A percentile compares a stretch with the other conserved stretches of the same genome.
phyloP scores from a whole-genome alignment of 2,113 vertebrate species.

The Gopherus evgoodei region DNA sequence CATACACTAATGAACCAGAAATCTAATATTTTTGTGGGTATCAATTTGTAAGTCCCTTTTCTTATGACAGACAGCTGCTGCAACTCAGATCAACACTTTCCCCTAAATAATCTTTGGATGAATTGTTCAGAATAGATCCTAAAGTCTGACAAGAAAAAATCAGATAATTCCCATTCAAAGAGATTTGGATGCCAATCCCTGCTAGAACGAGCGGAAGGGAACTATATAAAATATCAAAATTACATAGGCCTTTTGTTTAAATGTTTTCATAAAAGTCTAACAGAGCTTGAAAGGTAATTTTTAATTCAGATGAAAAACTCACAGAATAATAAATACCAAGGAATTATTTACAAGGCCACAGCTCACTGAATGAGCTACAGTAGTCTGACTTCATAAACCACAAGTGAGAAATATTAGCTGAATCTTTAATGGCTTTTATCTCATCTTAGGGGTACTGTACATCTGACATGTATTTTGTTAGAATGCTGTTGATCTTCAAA shows the following conservation, averaged over 20 bases:
- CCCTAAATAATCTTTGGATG: background rate
- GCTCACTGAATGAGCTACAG: background rate
- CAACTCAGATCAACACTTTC: conserved; percentile 1
- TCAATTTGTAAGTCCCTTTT: background rate
- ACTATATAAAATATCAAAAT: conserved; percentile 41
- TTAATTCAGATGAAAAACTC: conserved; percentile 27
- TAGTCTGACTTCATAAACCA: conserved; percentile 42
- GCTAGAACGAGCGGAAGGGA: conserved; percentile 9
- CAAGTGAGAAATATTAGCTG: conserved; percentile 6
- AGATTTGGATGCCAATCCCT: background rate
- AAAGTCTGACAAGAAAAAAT: background rate
- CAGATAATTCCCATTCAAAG: background rate
- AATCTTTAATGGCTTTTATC: conserved; percentile 32
- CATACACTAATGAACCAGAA: background rate
- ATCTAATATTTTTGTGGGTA: rapidly evolving
- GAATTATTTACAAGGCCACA: conserved; percentile 49
- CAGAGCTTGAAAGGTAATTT: conserved; percentile 38
- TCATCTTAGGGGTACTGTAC: conserved; percentile 12
- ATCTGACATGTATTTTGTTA: conserved; percentile 13
- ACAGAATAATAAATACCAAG: conserved; percentile 44
- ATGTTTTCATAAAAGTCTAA: conserved; percentile 42
- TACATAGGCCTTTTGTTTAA: background rate
- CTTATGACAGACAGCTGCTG: background rate
- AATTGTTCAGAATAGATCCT: background rate
- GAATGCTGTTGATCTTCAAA: background rate